phyloP scores from a whole-genome alignment of 1,140 invertebrate species.

The Drosophila suzukii region DNA sequence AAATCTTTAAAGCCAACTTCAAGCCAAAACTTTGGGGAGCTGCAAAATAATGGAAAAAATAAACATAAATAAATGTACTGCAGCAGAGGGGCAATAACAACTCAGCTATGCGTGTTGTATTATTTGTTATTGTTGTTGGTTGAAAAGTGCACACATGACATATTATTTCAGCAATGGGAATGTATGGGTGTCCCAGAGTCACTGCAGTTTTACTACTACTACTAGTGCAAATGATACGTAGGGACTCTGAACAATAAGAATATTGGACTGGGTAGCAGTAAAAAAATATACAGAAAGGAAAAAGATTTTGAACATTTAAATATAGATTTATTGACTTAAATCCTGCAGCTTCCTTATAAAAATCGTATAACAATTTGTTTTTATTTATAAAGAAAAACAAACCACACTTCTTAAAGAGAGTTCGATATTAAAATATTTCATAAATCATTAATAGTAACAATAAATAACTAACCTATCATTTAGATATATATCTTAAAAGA shows the following conservation, averaged over 20 bases:
- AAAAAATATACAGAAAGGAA: not conserved
- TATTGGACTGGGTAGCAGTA: not conserved
- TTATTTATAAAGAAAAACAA: no score
- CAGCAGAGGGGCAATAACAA: conserved; percentile 42
- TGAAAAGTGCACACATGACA: conserved; percentile 72
- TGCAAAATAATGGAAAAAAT: conserved; percentile 42
- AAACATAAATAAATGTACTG: conserved; percentile 64
- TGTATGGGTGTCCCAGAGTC: conserved; percentile 15
- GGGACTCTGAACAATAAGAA: not conserved
- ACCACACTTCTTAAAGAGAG: no score
- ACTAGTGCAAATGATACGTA: not conserved
- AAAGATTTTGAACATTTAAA: no score
- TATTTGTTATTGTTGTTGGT: conserved; percentile 36
- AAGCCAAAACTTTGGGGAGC: conserved; percentile 33
- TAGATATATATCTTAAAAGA: no score
- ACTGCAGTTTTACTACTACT: conserved; percentile 1
- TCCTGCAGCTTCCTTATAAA: no score
- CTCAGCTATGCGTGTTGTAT: conserved; percentile 21
- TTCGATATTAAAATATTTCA: no score
- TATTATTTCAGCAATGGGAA: conserved; percentile 59
- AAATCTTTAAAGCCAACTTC: conserved; percentile 33
- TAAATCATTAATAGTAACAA: no score
- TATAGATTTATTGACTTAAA: no score
- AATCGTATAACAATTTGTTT: no score
- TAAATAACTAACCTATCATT: no score